Evolutionary conservation across 2,888 invertebrate species (phyloP).

Genomic region (Pyrgus malvae): DNA sequence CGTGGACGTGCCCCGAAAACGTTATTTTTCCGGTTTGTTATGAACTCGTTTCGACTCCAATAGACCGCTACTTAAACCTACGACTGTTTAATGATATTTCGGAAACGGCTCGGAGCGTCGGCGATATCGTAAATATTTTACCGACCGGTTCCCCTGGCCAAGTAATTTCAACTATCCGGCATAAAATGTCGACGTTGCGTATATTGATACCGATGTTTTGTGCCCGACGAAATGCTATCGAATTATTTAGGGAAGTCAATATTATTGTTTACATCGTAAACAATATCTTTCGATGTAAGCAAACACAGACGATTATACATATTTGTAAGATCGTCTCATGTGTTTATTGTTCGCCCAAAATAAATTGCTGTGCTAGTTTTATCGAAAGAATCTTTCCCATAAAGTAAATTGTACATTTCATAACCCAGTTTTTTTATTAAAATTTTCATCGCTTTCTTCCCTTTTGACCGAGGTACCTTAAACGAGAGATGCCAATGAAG

Average conservation of each 20-base stretch:
- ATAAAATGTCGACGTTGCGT: conserved; percentile 9
- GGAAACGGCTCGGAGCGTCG: conserved; percentile 19
- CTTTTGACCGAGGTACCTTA: too few relatives aligned
- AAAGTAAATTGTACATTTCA: too few relatives aligned
- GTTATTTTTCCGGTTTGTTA: conserved; percentile 73
- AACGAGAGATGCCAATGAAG: too few relatives aligned
- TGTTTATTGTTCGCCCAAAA: not conserved
- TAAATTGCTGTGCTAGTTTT: not conserved
- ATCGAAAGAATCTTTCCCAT: too few relatives aligned
- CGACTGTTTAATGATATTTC: conserved; percentile 19
- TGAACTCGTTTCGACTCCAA: conserved; percentile 57
- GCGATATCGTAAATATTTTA: conserved; percentile 16
- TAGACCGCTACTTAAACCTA: conserved; percentile 49
- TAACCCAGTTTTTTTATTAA: too few relatives aligned
- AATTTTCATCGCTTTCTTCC: too few relatives aligned
- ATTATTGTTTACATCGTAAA: conserved; percentile 19
- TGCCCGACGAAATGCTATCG: not conserved
- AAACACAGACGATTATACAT: conserved; percentile 11
- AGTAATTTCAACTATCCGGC: conserved; percentile 15
- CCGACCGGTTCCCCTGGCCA: conserved; percentile 13
- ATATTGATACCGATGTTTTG: conserved; percentile 6
- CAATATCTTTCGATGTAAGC: conserved; percentile 17
- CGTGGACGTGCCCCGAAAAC: conserved; percentile 68
- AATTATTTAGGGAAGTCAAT: conserved; percentile 7
- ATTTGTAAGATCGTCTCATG: not conserved